These are phyloP conservation scores for Thunnus maccoyii DNA, from an alignment of 2,113 vertebrate genomes.

Conservation along the genomic window DNA sequence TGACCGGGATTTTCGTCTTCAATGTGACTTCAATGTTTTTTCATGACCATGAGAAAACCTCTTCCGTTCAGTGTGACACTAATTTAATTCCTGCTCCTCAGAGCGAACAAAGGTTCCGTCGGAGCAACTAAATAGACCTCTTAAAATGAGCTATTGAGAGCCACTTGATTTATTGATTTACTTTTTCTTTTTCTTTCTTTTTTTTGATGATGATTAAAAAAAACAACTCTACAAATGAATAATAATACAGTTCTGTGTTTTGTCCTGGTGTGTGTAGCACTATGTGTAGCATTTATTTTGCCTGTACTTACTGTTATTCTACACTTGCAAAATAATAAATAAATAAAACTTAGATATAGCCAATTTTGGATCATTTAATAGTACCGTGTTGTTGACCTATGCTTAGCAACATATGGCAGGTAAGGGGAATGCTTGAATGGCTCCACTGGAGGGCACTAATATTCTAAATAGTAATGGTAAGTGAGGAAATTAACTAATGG, in stretches of 20 bases:
- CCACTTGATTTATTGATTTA: no score
- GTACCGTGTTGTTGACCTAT: no score
- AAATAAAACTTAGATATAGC: not conserved
- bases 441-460: slow-evolving; percentile 29
- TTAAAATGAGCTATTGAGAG: not conserved
- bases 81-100: slow-evolving; percentile 53
- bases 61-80: slow-evolving; percentile 53
- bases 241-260: no score
- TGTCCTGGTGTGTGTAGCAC: no score
- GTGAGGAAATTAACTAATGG: not conserved
- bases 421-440: not conserved
- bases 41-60: not conserved
- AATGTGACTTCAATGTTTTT: slow-evolving; percentile 78
- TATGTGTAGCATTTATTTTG: no score
- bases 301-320: not conserved
- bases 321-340: not conserved
- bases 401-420: not conserved
- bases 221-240: no score
- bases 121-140: not conserved
- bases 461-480: not conserved
- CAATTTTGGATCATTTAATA: no score
- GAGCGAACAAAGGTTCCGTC: slow-evolving; percentile 52
- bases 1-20: slow-evolving; percentile 38
- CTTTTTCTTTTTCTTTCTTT: no score
- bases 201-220: no score